These are phyloP conservation scores for Montipora efflorescens DNA, from an alignment of 64 coral and sea anemone species.

Conservation along the genomic window DNA sequence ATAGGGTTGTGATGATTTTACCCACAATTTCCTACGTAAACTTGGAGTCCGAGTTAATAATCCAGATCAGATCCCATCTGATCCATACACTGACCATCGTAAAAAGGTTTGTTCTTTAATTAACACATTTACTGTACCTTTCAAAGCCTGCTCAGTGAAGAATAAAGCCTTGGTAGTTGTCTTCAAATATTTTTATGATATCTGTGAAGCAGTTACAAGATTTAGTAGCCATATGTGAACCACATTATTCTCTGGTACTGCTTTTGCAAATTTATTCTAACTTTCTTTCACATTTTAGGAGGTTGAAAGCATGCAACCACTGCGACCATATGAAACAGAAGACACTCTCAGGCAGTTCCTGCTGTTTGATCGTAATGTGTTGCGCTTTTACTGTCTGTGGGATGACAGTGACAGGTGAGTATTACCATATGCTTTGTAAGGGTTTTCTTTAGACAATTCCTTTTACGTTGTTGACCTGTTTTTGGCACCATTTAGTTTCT, in stretches of 20 bases:
- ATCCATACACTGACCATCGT: slow-evolving; percentile 90
- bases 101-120: slow-evolving; percentile 64
- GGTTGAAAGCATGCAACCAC: slow-evolving; percentile 96
- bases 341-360: slow-evolving; percentile 97
- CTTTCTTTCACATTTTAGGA: slow-evolving; percentile 46
- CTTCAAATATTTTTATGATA: neutral
- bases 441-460: no score
- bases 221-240: no score
- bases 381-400: slow-evolving; percentile 97
- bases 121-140: neutral
- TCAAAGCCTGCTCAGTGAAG: no score
- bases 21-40: slow-evolving; percentile 96
- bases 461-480: no score
- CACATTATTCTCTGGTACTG: no score
- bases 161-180: no score
- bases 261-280: neutral
- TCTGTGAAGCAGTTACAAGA: no score
- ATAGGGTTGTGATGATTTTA: slow-evolving; percentile 99
- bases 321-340: slow-evolving; percentile 98
- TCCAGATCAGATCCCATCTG: slow-evolving; percentile 70
- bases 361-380: slow-evolving; percentile 90
- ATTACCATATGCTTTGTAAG: neutral
- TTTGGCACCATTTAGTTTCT: no score
- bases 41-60: slow-evolving; percentile 86
- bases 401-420: slow-evolving; percentile 86